Conservation (phyloP, 2,888 invertebrate genomes). For the Drosophila antonietae region DNA sequence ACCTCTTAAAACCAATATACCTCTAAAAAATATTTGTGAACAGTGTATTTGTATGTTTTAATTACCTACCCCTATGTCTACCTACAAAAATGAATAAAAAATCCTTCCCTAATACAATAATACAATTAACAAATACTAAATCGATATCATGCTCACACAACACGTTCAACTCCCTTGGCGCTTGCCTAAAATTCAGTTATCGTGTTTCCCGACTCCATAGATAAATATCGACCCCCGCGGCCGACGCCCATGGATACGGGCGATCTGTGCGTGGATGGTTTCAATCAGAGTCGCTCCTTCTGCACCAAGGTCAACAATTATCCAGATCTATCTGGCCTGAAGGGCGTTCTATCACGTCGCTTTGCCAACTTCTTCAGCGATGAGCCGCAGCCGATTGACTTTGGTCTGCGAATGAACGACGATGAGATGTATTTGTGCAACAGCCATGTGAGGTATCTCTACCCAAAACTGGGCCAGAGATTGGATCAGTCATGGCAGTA, state of each 20-base stretch:
- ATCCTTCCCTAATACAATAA: conserved; percentile 5
- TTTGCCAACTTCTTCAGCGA: conserved; percentile 82
- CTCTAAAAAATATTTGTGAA: neutral
- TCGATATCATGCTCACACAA: conserved; percentile 40
- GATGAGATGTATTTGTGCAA: conserved; percentile 85
- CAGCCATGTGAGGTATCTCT: conserved; percentile 85
- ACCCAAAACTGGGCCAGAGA: conserved; percentile 87
- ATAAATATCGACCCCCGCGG: conserved; percentile 19
- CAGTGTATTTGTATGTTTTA: conserved; percentile 1
- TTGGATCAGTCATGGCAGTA: conserved; percentile 88
- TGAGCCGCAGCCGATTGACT: conserved; percentile 84
- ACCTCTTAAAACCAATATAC: neutral
- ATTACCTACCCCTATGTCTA: neutral
- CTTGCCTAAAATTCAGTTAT: conserved; percentile 65
- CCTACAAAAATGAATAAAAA: neutral
- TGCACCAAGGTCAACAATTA: conserved; percentile 85
- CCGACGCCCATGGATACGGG: conserved; percentile 30
- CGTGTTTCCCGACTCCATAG: conserved; percentile 64
- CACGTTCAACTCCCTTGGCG: conserved; percentile 44
- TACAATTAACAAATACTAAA: conserved; percentile 61
- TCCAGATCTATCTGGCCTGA: conserved; percentile 82
- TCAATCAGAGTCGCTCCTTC: conserved; percentile 81
- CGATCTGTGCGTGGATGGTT: conserved; percentile 61
- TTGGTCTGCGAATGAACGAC: conserved; percentile 85
- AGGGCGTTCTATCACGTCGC: conserved; percentile 66